Evolutionary conservation across 2,888 invertebrate genomes (phyloP).

Genomic region (Drosophila longiperda): DNA sequence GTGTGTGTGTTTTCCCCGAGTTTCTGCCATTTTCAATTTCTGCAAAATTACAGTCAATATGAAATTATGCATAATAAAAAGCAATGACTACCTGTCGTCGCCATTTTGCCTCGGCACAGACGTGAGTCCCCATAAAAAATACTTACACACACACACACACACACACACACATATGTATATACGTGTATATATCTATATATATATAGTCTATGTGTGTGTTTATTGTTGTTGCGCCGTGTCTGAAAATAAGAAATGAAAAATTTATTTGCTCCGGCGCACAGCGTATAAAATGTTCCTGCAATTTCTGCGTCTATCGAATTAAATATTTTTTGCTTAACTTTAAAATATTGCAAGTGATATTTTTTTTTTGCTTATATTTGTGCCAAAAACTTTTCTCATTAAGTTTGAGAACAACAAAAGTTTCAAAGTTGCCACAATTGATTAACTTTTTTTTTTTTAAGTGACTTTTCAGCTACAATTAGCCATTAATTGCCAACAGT

Average conservation of each 20-base stretch:
- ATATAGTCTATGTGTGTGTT: conserved; percentile 20
- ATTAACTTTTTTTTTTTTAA: background rate
- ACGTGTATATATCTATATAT: background rate
- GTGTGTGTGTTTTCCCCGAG: conserved; percentile 31
- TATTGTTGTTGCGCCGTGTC: conserved; percentile 72
- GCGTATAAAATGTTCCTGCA: conserved; percentile 44
- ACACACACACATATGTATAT: background rate
- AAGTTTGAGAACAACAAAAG: background rate
- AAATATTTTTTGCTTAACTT: conserved; percentile 22
- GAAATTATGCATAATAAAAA: conserved; percentile 80
- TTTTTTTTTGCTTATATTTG: conserved; percentile 57
- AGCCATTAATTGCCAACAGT: background rate
- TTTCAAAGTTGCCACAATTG: background rate
- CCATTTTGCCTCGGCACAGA: conserved; percentile 58
- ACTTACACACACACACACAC: conserved; percentile 28
- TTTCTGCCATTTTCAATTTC: conserved; percentile 75
- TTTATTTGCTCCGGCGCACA: conserved; percentile 57
- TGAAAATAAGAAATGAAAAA: conserved; percentile 75
- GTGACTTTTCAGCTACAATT: background rate
- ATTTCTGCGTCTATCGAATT: conserved; percentile 30
- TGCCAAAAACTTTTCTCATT: conserved; percentile 22
- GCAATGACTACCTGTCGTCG: conserved; percentile 79
- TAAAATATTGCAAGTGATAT: conserved; percentile 37
- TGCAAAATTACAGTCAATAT: conserved; percentile 78
- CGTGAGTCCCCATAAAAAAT: conserved; percentile 67